Evolutionary conservation across 2,113 vertebrate species (phyloP).

Genomic region (Sigmodon hispidus): DNA sequence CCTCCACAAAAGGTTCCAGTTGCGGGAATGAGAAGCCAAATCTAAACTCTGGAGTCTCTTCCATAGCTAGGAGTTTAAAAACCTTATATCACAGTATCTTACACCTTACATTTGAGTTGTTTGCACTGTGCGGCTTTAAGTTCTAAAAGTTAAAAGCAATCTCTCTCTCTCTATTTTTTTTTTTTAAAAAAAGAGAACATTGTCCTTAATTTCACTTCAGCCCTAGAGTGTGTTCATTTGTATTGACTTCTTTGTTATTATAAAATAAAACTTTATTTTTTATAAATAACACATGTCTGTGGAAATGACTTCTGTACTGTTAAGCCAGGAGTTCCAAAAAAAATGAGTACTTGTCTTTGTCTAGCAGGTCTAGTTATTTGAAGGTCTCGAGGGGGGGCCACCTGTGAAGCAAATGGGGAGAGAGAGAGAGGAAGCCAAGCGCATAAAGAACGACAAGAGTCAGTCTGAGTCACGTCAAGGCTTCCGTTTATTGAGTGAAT

Average conservation of each 20-base stretch:
- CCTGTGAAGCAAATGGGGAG: too few relatives aligned
- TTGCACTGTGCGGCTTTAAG: neutral
- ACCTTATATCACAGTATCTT: neutral
- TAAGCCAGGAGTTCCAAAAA: constrained; percentile 65
- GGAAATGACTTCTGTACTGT: constrained; percentile 62
- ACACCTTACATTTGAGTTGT: neutral
- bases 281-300: constrained; percentile 63
- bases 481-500: too few relatives aligned
- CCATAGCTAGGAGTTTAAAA: neutral
- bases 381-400: too few relatives aligned
- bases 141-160: constrained; percentile 21
- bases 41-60: neutral
- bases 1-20: neutral
- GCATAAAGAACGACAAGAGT: too few relatives aligned
- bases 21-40: neutral
- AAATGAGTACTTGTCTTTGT: too few relatives aligned
- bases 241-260: constrained; percentile 41
- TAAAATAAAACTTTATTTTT: constrained; percentile 25
- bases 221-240: neutral
- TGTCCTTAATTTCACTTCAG: constrained; percentile 70
- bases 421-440: too few relatives aligned
- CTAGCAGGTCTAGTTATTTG: too few relatives aligned
- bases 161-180: neutral
- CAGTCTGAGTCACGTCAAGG: too few relatives aligned
- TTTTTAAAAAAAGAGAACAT: neutral